Percentiles rank a stretch among this genome's conserved stretches.
Conservation (phyloP, 2,113 vertebrate species). For the Polypterus senegalus region DNA sequence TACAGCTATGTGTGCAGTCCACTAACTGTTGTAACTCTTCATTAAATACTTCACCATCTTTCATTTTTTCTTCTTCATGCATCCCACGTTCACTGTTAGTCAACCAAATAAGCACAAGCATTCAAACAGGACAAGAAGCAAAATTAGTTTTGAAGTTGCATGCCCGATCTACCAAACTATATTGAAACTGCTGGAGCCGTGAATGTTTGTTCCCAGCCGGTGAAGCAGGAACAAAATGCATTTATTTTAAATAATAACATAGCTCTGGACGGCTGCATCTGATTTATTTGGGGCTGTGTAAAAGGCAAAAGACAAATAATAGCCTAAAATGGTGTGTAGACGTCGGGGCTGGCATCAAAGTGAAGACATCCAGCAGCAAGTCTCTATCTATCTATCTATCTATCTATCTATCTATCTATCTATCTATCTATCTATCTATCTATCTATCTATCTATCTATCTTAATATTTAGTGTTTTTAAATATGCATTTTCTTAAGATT, state of each 20-base stretch:
- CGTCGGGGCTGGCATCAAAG: too few species aligned
- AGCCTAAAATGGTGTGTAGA: too few species aligned
- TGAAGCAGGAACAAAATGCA: constrained; percentile 8
- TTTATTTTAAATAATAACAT: constrained; percentile 7
- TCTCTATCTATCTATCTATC: too few species aligned
- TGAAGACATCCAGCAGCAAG: too few species aligned
- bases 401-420: too few species aligned
- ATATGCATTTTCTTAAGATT: too few species aligned
- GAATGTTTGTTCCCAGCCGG: constrained; percentile 7
- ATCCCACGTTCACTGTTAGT: not conserved
- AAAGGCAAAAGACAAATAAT: constrained; percentile 1
- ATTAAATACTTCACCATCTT: not conserved
- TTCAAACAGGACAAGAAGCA: constrained; percentile 3
- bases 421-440: too few species aligned
- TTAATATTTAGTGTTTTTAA: too few species aligned
- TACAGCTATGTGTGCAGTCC: too few species aligned
- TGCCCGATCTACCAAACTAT: constrained; percentile 7
- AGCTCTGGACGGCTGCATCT: not conserved
- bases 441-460: too few species aligned
- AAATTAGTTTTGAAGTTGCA: constrained; percentile 10
- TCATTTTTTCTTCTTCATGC: constrained; percentile 1
- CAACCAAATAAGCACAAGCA: not conserved
- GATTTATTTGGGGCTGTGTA: constrained; percentile 1
- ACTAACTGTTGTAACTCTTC: too few species aligned
- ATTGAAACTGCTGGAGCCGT: constrained; percentile 8